Percentiles rank a stretch among this genome's conserved stretches.
phyloP scores from a whole-genome alignment of 2,888 invertebrate genomes.

The Penaeus monodon region DNA sequence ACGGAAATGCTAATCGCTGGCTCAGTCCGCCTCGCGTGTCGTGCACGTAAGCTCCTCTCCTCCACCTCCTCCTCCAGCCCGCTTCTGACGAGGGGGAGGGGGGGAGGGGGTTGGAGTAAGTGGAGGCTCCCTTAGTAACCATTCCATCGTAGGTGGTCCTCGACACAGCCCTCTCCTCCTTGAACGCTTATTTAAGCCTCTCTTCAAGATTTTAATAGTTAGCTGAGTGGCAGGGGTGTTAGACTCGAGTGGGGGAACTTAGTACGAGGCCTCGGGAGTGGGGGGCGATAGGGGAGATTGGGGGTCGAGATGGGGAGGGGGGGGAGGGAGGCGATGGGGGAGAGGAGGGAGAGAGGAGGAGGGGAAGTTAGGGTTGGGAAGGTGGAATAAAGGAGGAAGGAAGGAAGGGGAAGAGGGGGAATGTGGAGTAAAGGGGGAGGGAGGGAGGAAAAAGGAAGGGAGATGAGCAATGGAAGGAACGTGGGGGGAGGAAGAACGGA shows the following conservation, averaged over 20 bases:
- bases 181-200: slow-evolving; percentile 28
- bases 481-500: too few relatives aligned
- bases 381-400: too few relatives aligned
- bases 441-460: too few relatives aligned
- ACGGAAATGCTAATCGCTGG: too few relatives aligned
- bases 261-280: slow-evolving; percentile 27
- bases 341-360: too few relatives aligned
- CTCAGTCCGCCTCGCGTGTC: too few relatives aligned
- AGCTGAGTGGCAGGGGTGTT: slow-evolving; percentile 47
- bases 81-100: background rate
- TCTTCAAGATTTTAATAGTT: slow-evolving; percentile 49
- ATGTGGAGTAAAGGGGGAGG: too few relatives aligned
- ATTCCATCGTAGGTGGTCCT: slow-evolving; percentile 36
- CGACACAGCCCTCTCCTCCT: slow-evolving; percentile 18
- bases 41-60: background rate
- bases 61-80: background rate
- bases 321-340: too few relatives aligned
- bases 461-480: too few relatives aligned
- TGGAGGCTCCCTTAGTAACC: slow-evolving; percentile 10
- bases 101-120: background rate
- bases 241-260: slow-evolving; percentile 37
- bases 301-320: background rate
- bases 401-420: too few relatives aligned
- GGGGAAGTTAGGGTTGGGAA: too few relatives aligned
- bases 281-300: background rate